Evolutionary conservation across 2,888 invertebrate genomes (phyloP).

Genomic region (Hylaea fasciaria): DNA sequence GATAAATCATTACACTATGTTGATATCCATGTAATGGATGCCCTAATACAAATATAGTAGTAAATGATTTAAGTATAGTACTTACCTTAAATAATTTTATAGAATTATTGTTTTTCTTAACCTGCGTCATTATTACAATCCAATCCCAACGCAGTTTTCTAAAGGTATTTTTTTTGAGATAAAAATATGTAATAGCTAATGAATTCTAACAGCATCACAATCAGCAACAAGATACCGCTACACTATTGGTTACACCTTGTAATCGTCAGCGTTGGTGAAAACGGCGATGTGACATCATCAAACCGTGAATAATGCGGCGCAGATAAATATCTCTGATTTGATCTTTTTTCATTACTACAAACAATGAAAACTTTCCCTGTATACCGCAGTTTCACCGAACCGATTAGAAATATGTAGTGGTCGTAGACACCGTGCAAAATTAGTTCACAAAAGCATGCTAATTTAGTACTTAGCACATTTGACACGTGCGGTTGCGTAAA

Average conservation of each 20-base stretch:
- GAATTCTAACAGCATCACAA: constrained; percentile 2
- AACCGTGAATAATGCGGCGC: constrained; percentile 58
- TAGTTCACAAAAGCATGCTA: constrained; percentile 30
- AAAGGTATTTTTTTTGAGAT: no score
- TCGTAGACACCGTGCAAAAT: constrained; percentile 28
- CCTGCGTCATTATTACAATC: no score
- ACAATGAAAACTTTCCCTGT: constrained; percentile 44
- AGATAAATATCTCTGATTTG: constrained; percentile 53
- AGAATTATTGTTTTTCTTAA: no score
- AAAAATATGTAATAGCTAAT: neutral
- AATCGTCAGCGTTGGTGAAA: constrained; percentile 54
- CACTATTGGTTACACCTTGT: no score
- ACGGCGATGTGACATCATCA: constrained; percentile 63
- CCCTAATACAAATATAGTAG: no score
- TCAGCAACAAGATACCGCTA: constrained; percentile 43
- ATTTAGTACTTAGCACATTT: constrained; percentile 22
- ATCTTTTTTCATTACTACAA: constrained; percentile 44
- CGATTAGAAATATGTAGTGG: constrained; percentile 34
- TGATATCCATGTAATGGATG: no score
- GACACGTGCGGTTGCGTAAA: constrained; percentile 19
- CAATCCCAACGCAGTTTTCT: no score
- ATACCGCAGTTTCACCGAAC: constrained; percentile 42
- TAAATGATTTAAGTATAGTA: neutral
- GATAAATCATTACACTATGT: neutral
- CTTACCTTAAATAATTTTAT: no score